Conservation (phyloP, 37 sponge, comb jelly and placozoan genomes). For the Halisarca cf. caerulea region DNA sequence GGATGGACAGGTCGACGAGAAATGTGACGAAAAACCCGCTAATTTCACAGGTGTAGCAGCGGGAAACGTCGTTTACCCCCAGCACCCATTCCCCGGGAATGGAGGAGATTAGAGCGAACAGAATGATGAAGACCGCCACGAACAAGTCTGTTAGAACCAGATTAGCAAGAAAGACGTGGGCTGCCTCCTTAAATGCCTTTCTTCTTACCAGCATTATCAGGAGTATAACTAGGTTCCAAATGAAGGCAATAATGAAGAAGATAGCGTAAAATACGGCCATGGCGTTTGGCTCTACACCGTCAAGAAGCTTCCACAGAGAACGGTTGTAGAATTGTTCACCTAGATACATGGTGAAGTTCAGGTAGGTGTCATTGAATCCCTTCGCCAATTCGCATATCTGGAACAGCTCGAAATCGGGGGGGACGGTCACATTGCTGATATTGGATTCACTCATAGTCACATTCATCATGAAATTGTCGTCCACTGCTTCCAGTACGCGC, state of each 20-base stretch:
- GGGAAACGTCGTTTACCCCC: slow-evolving; percentile 39
- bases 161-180: slow-evolving; percentile 62
- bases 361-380: neutral
- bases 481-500: too few species aligned
- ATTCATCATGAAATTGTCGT: too few species aligned
- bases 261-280: slow-evolving; percentile 43
- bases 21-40: slow-evolving; percentile 55
- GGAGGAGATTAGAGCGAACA: slow-evolving; percentile 29
- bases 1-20: slow-evolving; percentile 48
- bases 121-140: slow-evolving; percentile 24
- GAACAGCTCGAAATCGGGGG: slow-evolving; percentile 10
- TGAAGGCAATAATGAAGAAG: slow-evolving; percentile 61
- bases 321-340: neutral
- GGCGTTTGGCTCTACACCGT: slow-evolving; percentile 2
- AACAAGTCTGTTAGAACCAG: slow-evolving; percentile 53
- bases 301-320: slow-evolving; percentile 43
- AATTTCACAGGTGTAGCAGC: slow-evolving; percentile 50
- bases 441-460: too few species aligned
- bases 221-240: slow-evolving; percentile 79
- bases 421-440: too few species aligned
- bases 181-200: slow-evolving; percentile 63
- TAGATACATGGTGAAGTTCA: neutral
- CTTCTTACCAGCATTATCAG: slow-evolving; percentile 43
- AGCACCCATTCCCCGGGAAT: slow-evolving; percentile 43
- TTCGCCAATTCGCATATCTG: slow-evolving; percentile 9